These are phyloP conservation scores for Eulemur rufifrons DNA, from an alignment of 2,113 vertebrate genomes.

Conservation along the genomic window DNA sequence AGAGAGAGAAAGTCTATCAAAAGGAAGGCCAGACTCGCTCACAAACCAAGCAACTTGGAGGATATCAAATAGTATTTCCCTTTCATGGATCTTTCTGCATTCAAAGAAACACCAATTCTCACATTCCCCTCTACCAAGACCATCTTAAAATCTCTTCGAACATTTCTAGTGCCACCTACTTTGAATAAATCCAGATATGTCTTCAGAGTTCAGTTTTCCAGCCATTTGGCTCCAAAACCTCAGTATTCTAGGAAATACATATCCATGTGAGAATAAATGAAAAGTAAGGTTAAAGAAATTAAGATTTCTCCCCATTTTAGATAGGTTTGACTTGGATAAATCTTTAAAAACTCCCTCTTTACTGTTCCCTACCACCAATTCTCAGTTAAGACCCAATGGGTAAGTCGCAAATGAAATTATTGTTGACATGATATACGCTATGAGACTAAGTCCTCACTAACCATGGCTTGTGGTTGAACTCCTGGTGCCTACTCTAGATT, in stretches of 20 bases:
- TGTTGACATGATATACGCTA: not conserved
- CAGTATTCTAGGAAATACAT: not conserved
- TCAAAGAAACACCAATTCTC: not conserved
- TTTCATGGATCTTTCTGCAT: not conserved
- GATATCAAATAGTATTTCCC: not conserved
- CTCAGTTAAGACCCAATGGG: not conserved
- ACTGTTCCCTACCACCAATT: not conserved
- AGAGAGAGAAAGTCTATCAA: not conserved
- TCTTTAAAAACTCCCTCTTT: not conserved
- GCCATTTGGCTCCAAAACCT: not conserved
- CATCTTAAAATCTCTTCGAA: not conserved
- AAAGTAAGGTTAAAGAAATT: slow-evolving; percentile 21
- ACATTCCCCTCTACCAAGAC: not conserved
- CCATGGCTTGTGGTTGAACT: not conserved
- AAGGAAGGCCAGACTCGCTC: not conserved
- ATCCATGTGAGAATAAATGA: not conserved
- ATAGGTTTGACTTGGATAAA: not conserved
- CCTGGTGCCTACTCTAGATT: not conserved
- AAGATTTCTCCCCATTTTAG: not conserved
- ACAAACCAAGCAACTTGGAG: not conserved
- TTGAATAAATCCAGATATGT: not conserved
- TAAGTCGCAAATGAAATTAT: slow-evolving; percentile 12
- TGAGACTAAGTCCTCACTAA: not conserved
- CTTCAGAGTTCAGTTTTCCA: not conserved
- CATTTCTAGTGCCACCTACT: not conserved